Base-by-base conservation (phyloP, 2,888 invertebrate species). In the Luperina testacea region DNA sequence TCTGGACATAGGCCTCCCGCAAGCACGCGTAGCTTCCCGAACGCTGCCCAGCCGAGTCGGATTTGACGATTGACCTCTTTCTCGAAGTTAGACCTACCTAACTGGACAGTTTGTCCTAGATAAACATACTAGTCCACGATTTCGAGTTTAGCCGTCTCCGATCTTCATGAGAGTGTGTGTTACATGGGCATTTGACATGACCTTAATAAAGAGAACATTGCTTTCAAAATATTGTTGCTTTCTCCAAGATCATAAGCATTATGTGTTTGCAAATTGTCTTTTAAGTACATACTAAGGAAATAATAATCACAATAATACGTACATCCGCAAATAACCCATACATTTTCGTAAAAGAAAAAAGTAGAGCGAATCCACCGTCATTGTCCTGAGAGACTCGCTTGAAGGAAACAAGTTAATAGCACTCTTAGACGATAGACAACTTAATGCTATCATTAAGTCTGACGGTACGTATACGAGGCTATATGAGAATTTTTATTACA, bases 391-490 rank as follows among this genome's bases (percentile, higher is more conserved):
- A 61, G 72, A 63, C 69, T 84, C 67, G 72, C 57, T 67, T 84
- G 85, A 67, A 87, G 85, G 87, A 77, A 75, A 67, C 84, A 80
- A 85, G 87, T 77, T 84, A 87, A 85, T 87, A 77, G 81, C 72
- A 53, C 77, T 85, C 85, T 84, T 65, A 87, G 84, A 65, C 87
- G 87, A 84, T 87, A 84, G 84, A 87, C 87, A 87, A 80, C 57
- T 84, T 84, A 84, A 84, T 84, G 87, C 71, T 67, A 74, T 87
- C 84, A 87, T 84, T 84, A 84, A 80, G 72, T 57, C 85, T 72
- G 76, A 84, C 63, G 76, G 27, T 77, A 72, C 69, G 78, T 75
- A 82, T 82, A 76, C 27, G 73, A 82, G 59, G 70, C 38, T 79
- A 57, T 84, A 87, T 53, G 85, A 69, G 68, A 61, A 80, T 84